Percentiles rank a stretch among this genome's conserved stretches.
phyloP scores from a whole-genome alignment of 64 coral and sea anemone species.

The Dendrophyllia cribrosa region DNA sequence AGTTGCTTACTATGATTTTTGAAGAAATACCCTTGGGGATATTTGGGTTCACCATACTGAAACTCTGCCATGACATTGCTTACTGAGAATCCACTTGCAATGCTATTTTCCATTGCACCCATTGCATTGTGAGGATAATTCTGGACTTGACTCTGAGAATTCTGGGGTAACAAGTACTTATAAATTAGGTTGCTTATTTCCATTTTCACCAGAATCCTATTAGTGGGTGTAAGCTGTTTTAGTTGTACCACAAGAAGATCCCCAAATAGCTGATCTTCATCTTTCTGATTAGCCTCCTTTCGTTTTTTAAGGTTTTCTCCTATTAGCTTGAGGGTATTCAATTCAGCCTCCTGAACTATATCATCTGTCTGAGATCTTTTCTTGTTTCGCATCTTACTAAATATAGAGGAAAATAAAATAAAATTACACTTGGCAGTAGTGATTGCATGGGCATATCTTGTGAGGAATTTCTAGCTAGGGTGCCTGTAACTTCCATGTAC shows the following conservation, averaged over 20 bases:
- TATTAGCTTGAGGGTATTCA: background rate
- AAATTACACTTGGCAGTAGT: no score
- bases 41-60: background rate
- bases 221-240: background rate
- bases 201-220: background rate
- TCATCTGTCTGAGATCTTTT: background rate
- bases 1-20: background rate
- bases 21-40: background rate
- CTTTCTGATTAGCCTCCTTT: background rate
- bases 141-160: background rate
- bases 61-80: background rate
- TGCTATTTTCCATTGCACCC: background rate
- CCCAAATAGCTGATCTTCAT: conserved; percentile 59
- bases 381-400: no score
- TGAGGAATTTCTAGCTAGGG: no score
- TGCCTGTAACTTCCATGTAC: no score
- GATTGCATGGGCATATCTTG: no score
- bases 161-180: background rate
- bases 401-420: no score
- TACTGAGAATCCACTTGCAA: background rate
- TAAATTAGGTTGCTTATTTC: background rate
- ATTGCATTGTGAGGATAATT: background rate
- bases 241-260: conserved; percentile 34
- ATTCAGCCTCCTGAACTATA: background rate
- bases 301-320: background rate